Conservation (phyloP, 2,113 vertebrate species). For the Rousettus leschenaultii region DNA sequence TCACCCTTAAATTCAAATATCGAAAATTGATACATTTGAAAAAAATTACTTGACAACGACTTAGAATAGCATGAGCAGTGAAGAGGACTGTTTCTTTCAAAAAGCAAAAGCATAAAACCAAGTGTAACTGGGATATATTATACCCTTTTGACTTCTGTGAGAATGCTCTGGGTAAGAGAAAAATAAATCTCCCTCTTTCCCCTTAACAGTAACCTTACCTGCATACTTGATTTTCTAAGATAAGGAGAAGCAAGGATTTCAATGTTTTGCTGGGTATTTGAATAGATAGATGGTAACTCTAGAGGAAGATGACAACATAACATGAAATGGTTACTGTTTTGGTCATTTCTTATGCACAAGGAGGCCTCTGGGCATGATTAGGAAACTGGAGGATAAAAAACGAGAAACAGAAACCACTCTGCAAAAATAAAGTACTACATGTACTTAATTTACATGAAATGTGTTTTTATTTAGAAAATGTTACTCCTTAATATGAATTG, state of each 20-base stretch:
- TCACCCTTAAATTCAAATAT: constrained; percentile 42
- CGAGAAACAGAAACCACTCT: background rate
- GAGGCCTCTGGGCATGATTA: background rate
- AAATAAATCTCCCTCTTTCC: background rate
- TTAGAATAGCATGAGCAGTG: background rate
- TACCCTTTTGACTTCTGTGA: background rate
- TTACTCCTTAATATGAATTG: background rate
- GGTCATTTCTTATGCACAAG: background rate
- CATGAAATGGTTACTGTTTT: background rate
- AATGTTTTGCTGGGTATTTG: background rate
- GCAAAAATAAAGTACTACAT: background rate
- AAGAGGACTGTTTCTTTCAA: background rate
- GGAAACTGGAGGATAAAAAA: background rate
- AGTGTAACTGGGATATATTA: background rate
- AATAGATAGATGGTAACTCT: background rate
- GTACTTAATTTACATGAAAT: constrained; percentile 23
- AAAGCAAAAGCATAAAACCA: background rate
- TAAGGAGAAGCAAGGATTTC: constrained; percentile 4
- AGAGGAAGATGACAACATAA: background rate
- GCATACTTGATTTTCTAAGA: background rate
- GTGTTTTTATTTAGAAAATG: constrained; percentile 11
- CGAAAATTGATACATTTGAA: constrained; percentile 33
- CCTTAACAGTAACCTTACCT: background rate
- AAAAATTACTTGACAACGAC: background rate
- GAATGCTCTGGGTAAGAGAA: background rate